phyloP scores from a whole-genome alignment of 1,140 invertebrate genomes.

The Aricia agestis region DNA sequence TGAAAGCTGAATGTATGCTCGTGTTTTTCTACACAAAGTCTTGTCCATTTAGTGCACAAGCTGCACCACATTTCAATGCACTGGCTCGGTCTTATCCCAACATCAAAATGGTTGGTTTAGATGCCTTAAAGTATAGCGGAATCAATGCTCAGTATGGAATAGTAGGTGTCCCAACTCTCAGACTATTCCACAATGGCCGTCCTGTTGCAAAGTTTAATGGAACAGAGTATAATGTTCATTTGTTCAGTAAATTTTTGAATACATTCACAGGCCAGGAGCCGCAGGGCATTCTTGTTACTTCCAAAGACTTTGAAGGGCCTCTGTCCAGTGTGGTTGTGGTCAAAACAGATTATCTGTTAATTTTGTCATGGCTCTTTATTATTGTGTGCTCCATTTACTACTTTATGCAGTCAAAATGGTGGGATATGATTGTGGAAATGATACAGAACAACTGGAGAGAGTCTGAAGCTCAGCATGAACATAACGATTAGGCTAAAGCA shows the following conservation, averaged over 20 bases:
- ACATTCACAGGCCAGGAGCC: slow-evolving; percentile 85
- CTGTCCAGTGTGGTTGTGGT: slow-evolving; percentile 83
- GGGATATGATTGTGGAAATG: slow-evolving; percentile 88
- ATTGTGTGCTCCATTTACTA: slow-evolving; percentile 85
- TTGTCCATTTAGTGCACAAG: slow-evolving; percentile 92
- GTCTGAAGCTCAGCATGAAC: slow-evolving; percentile 92
- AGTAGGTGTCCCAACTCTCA: slow-evolving; percentile 93
- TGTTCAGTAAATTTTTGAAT: slow-evolving; percentile 88
- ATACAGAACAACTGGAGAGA: slow-evolving; percentile 93
- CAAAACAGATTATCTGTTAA: slow-evolving; percentile 88
- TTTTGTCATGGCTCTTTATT: slow-evolving; percentile 92
- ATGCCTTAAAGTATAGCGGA: slow-evolving; percentile 89
- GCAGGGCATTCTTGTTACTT: slow-evolving; percentile 81
- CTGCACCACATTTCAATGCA: slow-evolving; percentile 94
- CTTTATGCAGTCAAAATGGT: slow-evolving; percentile 86
- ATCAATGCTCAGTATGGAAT: slow-evolving; percentile 96
- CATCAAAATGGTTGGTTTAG: slow-evolving; percentile 92
- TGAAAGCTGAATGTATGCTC: slow-evolving; percentile 81
- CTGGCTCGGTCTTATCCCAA: slow-evolving; percentile 89
- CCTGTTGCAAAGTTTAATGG: slow-evolving; percentile 92
- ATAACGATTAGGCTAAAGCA: slow-evolving; percentile 78
- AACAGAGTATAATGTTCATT: slow-evolving; percentile 86
- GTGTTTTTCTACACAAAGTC: slow-evolving; percentile 93
- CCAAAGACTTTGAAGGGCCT: slow-evolving; percentile 87
- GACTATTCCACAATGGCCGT: slow-evolving; percentile 95